Evolutionary conservation across 2,113 vertebrate species (phyloP), one percentile per base, ranked within the genome.

Genomic region (Diadophis punctatus): DNA sequence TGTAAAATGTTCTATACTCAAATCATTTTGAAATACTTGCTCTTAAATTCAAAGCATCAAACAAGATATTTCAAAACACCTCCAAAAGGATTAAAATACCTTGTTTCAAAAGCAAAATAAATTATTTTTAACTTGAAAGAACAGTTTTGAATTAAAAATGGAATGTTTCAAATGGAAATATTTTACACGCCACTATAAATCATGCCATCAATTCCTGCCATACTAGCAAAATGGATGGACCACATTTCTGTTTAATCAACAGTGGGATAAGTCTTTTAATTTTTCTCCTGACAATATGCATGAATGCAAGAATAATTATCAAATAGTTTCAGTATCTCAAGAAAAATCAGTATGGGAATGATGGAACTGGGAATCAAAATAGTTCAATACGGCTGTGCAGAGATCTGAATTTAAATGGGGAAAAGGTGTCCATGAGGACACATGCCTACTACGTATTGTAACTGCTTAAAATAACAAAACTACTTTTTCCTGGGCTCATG

Each of bases 361-460:
- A 95, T 88, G 94, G 93, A 96, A 90, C 84, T 56, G 23, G 74
- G 7, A 80, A 80, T 80, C 74, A 80, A 80, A 80, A 80, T 1
- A 43, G 18, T 80, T 80, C 34, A 22, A 22, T 10, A n/a, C n/a
- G n/a, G n/a, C n/a, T n/a, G n/a, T n/a, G n/a, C n/a, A 43, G 34
- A 43, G 18, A 80, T 80, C 74, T 43, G 18, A 34, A 80, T 80
- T 80, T 80, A 43, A 80, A 80, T 68, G 34, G 34, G 34, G 18
- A 3, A 80, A 43, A 80, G 7, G 74, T 80, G 34, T 34, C 30
- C 14, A 74, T 2, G 63, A 74, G 12, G 63, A 18, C n/a, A n/a
- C n/a, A n/a, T n/a, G n/a, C n/a, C n/a, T n/a, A n/a, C n/a, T 74
- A 22, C 34, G 1, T 43, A 9, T 23, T 80, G 34, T 22, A 7